Conservation (phyloP, 2,113 vertebrate species). For the Sphaerodactylus townsendi region DNA sequence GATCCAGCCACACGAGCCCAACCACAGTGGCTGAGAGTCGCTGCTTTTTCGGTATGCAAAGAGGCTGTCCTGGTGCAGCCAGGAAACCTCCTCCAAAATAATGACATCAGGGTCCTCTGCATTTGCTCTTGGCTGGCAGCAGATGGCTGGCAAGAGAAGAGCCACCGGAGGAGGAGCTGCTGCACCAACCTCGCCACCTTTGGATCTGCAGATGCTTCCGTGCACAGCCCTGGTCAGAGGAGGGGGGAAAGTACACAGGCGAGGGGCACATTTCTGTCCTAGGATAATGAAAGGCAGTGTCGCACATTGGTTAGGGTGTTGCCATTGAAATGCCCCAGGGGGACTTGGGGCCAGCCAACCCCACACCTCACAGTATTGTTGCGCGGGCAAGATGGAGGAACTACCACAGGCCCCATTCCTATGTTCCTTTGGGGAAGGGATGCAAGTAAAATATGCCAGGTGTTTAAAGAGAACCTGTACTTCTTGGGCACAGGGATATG, state of each 20-base stretch:
- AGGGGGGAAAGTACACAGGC: neutral
- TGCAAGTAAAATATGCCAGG: too few species aligned
- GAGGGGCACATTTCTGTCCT: too few species aligned
- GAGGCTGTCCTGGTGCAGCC: neutral
- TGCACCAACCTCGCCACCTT: neutral
- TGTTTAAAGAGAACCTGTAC: too few species aligned
- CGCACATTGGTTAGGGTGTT: neutral
- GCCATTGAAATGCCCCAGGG: too few species aligned
- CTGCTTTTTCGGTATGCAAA: neutral
- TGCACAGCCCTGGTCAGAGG: neutral
- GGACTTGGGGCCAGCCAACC: too few species aligned
- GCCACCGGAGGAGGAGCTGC: neutral
- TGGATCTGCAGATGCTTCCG: neutral
- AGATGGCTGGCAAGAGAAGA: too few species aligned
- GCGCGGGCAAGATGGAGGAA: too few species aligned
- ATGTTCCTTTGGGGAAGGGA: too few species aligned
- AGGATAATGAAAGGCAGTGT: neutral
- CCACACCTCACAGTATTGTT: too few species aligned
- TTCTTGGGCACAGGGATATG: neutral
- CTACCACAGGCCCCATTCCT: too few species aligned
- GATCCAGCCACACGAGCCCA: neutral
- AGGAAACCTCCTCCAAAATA: neutral
- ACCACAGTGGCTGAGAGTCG: neutral
- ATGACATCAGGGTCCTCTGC: neutral
- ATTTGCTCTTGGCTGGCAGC: neutral